phyloP scores from a whole-genome alignment of 2,888 invertebrate genomes.

The Ochropleura plecta region DNA sequence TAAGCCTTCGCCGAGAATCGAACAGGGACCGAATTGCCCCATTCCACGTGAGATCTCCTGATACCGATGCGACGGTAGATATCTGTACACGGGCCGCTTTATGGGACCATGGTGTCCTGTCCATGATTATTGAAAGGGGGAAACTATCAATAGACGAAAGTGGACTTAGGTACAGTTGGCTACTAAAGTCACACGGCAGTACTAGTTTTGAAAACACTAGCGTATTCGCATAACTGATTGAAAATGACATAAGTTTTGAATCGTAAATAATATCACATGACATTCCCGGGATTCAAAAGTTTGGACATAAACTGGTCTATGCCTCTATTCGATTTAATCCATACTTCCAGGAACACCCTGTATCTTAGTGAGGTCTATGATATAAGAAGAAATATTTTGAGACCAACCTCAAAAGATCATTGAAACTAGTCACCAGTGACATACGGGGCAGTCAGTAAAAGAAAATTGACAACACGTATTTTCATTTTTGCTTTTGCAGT shows the following conservation, averaged over 20 bases:
- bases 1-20: constrained; percentile 60
- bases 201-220: neutral
- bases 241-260: too few species aligned
- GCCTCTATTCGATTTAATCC: too few species aligned
- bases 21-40: constrained; percentile 65
- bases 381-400: neutral
- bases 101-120: constrained; percentile 33
- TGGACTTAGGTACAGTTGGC: constrained; percentile 18
- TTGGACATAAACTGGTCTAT: too few species aligned
- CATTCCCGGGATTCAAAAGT: too few species aligned
- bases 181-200: neutral
- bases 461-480: too few species aligned
- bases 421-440: neutral
- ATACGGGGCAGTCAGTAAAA: too few species aligned
- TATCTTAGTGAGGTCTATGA: neutral
- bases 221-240: too few species aligned
- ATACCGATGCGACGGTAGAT: constrained; percentile 56
- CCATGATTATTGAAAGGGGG: constrained; percentile 53
- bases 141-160: constrained; percentile 46
- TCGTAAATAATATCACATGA: too few species aligned
- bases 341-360: too few species aligned
- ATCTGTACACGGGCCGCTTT: constrained; percentile 61
- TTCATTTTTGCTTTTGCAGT: too few species aligned
- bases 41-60: constrained; percentile 67
- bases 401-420: neutral